Base-by-base conservation (phyloP, 1,140 invertebrate species). In the Odontomachus brunneus region DNA sequence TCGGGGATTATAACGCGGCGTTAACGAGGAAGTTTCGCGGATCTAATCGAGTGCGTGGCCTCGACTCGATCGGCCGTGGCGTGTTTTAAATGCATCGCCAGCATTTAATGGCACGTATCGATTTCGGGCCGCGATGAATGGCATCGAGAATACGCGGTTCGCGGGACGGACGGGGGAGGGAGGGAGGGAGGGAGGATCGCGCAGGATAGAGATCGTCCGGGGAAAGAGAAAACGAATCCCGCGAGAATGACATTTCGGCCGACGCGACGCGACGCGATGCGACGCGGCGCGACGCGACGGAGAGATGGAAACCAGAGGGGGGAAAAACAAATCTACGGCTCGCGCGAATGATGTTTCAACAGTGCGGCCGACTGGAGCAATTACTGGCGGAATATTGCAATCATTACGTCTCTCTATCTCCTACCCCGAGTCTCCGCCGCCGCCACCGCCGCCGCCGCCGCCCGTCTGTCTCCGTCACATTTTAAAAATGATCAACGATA, bases 371-470 rank as follows among this genome's bases (percentile, higher is more conserved):
- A 87, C 85, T 88, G 86, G 85, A 87, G 85, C 86, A 87, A 87
- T 87, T 87, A 87, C 85, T 75, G 71, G 73, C 76, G 83, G 87
- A 88, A 88, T 88, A 88, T 88, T 88, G 87, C 83, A 76, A 88
- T 88, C 87, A 88, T 88, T 88, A 88, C 86, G 87, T 85, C 83
- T 88, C 87, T 88, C 87, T 87, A 84, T 88, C 75, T 62, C 51
- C 19, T 53, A 19, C 53, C 38, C 51, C 51, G 75, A 26, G 22
- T 14, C 51, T 14, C 67, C n/a, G n/a, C n/a, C n/a, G n/a, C n/a
- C n/a, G n/a, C n/a, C n/a, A 71, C 66, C 33, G 22, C 33, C 59
- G 80, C 66, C 33, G 22, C 33, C 59, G 49, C 63, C 57, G 53
- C 59, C 69, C 62, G 63, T 84, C 82, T 72, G 57, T 49, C 82